Evolutionary conservation across 2,113 vertebrate species (phyloP), one percentile per base, ranked within the genome.

Genomic region (Mobula hypostoma): DNA sequence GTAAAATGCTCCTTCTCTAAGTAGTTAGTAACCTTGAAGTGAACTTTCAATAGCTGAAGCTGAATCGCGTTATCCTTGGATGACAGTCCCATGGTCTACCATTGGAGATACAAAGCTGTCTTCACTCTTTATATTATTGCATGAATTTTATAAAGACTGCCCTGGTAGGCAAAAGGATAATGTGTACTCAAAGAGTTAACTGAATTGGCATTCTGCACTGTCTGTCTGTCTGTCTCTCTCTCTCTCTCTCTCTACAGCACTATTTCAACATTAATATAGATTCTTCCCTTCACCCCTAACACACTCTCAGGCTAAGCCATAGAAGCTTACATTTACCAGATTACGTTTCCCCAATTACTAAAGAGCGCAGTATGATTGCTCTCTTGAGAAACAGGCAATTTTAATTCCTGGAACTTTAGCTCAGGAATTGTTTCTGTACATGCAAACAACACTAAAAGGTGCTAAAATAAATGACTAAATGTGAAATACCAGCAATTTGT

Each of bases 271-370:
- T 19, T 90, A 90, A 90, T 6, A 63, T 32, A 12, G 29, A 90
- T 32, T 66, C 29, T 63, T 68, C 15, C 29, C 85, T 63, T 68
- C 63, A 66, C 0, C 61, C 85, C 12, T 29, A 3, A 90, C 77
- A 32, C 15, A 66, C 29, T 19, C 85, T 90, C 61, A 90, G 85
- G 85, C 61, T 27, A 19, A 90, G 32, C 61, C n/a, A 63, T 88
- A 12, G 63, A 83, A 63, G 29, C 8, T 61, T 88, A 32, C n/a
- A 24, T 90, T 90, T 90, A 66, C 29, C 6, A 90, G n/a, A 29
- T 32, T 90, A 19, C 29, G 58, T 76, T 92, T 82, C 83, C 94
- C 82, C 88, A 36, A 85, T 94, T 94, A 48, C 94, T 94, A n/a
- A 66, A 90, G 5, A 90, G 29, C 61, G 83, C 88, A 70, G 63